phyloP scores from a whole-genome alignment of 2,888 invertebrate species.

The Prenolepis imparis region DNA sequence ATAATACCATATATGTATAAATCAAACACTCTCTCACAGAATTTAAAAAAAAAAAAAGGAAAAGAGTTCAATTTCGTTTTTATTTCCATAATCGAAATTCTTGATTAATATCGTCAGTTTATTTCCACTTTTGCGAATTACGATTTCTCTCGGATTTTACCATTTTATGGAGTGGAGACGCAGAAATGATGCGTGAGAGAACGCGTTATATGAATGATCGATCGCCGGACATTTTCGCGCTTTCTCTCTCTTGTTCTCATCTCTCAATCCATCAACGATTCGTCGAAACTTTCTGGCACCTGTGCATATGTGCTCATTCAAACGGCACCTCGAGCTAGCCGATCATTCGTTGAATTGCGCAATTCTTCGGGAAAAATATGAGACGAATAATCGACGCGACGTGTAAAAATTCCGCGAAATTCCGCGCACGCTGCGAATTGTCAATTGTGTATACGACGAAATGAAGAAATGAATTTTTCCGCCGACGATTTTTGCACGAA shows the following conservation, averaged over 20 bases:
- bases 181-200: constrained; percentile 4
- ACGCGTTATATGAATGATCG: constrained; percentile 56
- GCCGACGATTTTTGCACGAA: constrained; percentile 22
- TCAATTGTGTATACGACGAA: not conserved
- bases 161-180: not conserved
- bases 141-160: not conserved
- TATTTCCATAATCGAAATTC: not conserved
- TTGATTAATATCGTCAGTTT: not conserved
- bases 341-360: constrained; percentile 16
- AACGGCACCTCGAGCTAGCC: constrained; percentile 3
- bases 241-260: constrained; percentile 58
- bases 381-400: not conserved
- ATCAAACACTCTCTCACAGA: not conserved
- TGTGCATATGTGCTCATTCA: constrained; percentile 32
- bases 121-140: not conserved
- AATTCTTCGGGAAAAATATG: constrained; percentile 14
- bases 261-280: constrained; percentile 1
- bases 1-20: not conserved
- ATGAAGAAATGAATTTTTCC: not conserved
- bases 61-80: not conserved
- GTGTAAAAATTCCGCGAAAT: not conserved
- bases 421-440: not conserved
- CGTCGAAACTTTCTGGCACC: constrained; percentile 42
- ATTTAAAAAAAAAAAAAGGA: not conserved
- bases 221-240: constrained; percentile 62